Base-by-base conservation (phyloP, 64 coral and sea anemone genomes). In the Catalaphyllia jardinei region DNA sequence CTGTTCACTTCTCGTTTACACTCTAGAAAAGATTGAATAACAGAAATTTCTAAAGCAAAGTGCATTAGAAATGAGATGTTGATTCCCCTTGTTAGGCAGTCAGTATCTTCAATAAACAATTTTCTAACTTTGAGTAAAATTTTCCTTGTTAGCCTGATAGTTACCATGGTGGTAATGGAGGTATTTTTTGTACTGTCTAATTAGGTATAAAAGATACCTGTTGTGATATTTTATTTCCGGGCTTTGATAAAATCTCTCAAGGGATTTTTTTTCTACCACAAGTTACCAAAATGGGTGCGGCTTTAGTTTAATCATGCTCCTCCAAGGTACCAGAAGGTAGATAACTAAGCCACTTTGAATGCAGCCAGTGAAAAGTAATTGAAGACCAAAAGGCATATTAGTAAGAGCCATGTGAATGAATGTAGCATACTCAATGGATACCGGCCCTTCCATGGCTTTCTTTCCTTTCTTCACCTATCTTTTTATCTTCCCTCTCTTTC, bases 21-120 rank as follows among this genome's bases (percentile, higher is more conserved):
- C n/a, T n/a, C n/a, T n/a, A n/a, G n/a, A n/a, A n/a, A n/a, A n/a
- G n/a, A n/a, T n/a, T n/a, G n/a, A n/a, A n/a, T n/a, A n/a, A 79
- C 77, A 79, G 77, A 60, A 18, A 60, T 49, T 49, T 79, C 52
- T 60, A 79, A 18, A 79, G 77, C 77, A 79, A 79, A 79, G 77
- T 60, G 77, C 51, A 79, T 79, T 79, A 79, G 77, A 79, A 79
- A 79, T 79, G 52, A 79, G 54, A 79, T 79, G 77, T 79, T 79
- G 51, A 79, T 79, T 52, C 77, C 77, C 77, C 77, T 79, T 79
- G 77, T 79, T 59, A 79, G 77, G 77, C 28, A 79, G 75, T 78
- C 75, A 78, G 75, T 51, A 55, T 75, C 73, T 75, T 75, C 30
- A 75, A 75, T 78, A 54, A 78, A 78, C 75, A 52, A 52, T 78